These are phyloP conservation scores for Cepphus grylle DNA, from an alignment of 2,113 vertebrate species.

Conservation along the genomic window DNA sequence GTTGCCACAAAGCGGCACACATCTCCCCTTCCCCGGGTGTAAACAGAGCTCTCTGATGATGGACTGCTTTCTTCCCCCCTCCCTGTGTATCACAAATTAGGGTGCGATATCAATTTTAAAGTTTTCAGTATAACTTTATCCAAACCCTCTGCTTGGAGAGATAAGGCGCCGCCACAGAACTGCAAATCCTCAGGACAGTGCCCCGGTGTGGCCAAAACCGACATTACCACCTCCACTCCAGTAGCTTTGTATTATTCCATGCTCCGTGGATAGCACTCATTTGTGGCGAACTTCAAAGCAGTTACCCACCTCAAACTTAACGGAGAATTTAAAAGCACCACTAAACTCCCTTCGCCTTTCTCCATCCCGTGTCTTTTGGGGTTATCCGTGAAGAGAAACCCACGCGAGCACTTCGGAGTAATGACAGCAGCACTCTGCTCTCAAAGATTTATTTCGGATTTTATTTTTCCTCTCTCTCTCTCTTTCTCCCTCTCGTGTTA, in stretches of 20 bases:
- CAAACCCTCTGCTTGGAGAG: conserved; percentile 34
- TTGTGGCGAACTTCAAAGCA: conserved; percentile 61
- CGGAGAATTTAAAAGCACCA: conserved; percentile 44
- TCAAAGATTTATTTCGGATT: conserved; percentile 56
- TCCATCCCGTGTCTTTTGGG: conserved; percentile 38
- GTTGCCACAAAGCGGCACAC: conserved; percentile 73
- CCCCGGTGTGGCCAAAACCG: conserved; percentile 82
- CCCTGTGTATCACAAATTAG: conserved; percentile 53
- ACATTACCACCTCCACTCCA: conserved; percentile 62
- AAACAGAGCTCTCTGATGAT: conserved; percentile 60
- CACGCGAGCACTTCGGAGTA: conserved; percentile 53
- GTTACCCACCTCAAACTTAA: conserved; percentile 76
- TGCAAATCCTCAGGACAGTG: conserved; percentile 71
- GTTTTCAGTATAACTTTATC: conserved; percentile 77
- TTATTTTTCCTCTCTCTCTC: conserved; percentile 34
- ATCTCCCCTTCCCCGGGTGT: conserved; percentile 65
- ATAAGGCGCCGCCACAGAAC: neutral
- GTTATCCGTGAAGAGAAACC: conserved; percentile 36
- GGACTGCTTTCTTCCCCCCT: conserved; percentile 22
- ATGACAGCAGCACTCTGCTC: conserved; percentile 65
- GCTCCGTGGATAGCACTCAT: neutral
- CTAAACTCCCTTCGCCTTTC: conserved; percentile 52
- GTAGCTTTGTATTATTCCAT: neutral
- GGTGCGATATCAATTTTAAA: conserved; percentile 74
- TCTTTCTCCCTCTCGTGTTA: conserved; percentile 67